Evolutionary conservation across 2,797 vertebrate species (phyloP).

Genomic region (Pangasius djambal): DNA sequence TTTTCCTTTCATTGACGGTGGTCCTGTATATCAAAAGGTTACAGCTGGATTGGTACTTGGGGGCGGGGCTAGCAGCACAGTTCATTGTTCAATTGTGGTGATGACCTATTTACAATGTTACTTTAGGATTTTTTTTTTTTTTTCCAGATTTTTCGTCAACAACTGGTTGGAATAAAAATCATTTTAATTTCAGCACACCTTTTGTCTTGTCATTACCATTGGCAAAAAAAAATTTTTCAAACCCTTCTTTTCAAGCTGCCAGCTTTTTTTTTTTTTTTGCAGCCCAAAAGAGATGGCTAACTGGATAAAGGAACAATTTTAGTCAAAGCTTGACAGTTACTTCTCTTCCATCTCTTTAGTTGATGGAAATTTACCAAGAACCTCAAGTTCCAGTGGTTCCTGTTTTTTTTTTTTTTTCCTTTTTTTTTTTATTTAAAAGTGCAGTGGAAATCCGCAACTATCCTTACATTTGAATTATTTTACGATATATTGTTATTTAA

Average conservation of each 20-base stretch:
- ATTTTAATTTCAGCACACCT: not conserved
- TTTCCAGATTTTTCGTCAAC: not conserved
- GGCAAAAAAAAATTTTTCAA: not conserved
- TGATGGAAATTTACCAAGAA: not conserved
- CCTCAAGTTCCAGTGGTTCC: not conserved
- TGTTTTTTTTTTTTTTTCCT: not conserved
- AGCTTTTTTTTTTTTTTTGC: not conserved
- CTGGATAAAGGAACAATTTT: not conserved
- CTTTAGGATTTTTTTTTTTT: not conserved
- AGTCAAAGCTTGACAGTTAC: not conserved
- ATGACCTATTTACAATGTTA: not conserved
- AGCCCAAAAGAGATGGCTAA: not conserved
- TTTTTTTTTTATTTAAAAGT: not conserved
- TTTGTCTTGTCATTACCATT: not conserved
- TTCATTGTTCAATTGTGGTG: slow-evolving; percentile 11
- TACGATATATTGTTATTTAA: not conserved
- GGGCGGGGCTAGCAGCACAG: not conserved
- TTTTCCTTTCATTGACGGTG: not conserved
- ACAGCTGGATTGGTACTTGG: not conserved
- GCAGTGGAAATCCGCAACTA: not conserved
- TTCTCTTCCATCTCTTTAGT: not conserved
- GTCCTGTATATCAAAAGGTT: not conserved
- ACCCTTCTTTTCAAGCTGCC: not conserved
- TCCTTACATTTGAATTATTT: not conserved
- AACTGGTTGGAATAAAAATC: slow-evolving; percentile 29